Base-by-base conservation (phyloP, 1,140 invertebrate genomes). In the Halesus radiatus region DNA sequence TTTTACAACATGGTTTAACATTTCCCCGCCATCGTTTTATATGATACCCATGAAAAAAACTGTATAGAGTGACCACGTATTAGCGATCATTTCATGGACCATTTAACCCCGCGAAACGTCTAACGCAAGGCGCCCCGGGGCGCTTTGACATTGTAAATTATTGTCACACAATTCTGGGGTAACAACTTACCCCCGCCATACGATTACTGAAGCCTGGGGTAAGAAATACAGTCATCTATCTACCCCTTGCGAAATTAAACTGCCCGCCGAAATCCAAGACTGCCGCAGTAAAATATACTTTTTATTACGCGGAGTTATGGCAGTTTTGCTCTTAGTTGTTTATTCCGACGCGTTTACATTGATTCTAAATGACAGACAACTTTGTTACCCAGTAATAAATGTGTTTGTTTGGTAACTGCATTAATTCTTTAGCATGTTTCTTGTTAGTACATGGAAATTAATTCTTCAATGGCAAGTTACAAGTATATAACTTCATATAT, bases 31-130 rank as follows among this genome's bases (percentile, higher is more conserved):
- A 16, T 32, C 10, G 0, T 3, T 45, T 70, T 50, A 23, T 70
- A 18, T 20, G 37, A 52, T 37, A 66, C 62, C 10, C 66, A 70
- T 50, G 50, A 74, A 74, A 58, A 74, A 54, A 15, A 16, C 37
- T 73, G 37, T 52, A 72, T 32, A 74, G 53, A 79, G 81, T 82
- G 81, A 82, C 81, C 81, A 77, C 72, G 81, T 77, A 82, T 82
- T 82, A 82, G 81, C 78, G 81, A 82, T 80, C 60, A 82, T 82
- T 82, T 79, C 78, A 79, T 64, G 81, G 77, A 58, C 77, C 81
- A 80, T 82, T 82, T 79, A 82, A 77, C 75, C 32, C 76, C 62
- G 76, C 80, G 80, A 54, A 66, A 78, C 32, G 74, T 76, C 76
- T 74, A 58, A 62, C 45, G 15, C 60, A 52, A 54, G 74, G 76